Evolutionary conservation across 1,140 invertebrate genomes (phyloP), one percentile per base, ranked within the genome.

Genomic region (Ceratitis capitata): DNA sequence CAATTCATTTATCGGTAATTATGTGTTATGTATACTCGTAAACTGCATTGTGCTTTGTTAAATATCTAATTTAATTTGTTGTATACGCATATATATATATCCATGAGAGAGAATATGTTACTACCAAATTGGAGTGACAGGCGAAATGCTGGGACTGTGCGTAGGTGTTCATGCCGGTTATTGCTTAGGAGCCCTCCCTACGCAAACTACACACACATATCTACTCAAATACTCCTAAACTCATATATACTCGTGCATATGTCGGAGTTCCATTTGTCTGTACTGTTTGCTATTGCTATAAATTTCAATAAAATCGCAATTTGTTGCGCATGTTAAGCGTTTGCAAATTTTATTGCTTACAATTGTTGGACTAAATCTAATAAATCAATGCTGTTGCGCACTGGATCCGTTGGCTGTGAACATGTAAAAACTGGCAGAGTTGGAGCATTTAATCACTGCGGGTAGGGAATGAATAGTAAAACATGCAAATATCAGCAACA

Each of bases 241-340:
- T n/a, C n/a, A n/a, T n/a, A n/a, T n/a, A n/a, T n/a, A n/a, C n/a
- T n/a, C n/a, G n/a, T n/a, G n/a, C n/a, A n/a, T n/a, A n/a, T n/a
- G n/a, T n/a, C n/a, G n/a, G n/a, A n/a, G n/a, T 32, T 61, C 2
- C 10, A 7, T 58, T 6, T 58, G 56, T 23, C 1, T 10, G 35
- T 42, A n/a, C 29, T 69, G 64, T 69, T 69, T 69, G 35, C 32
- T 39, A 69, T 35, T 69, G 32, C 64, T 42, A 69, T 69, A 69
- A 69, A 69, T 69, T 69, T 69, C 29, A 69, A 69, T 69, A 69
- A 69, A 69, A 69, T 69, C 29, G 64, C 64, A 69, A 69, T 69
- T 69, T 69, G 64, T 69, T 69, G 32, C 35, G 29, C 64, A 69
- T 69, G 64, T 39, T 39, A 69, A 69, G 19, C 64, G 64, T 69